Evolutionary conservation across 2,888 invertebrate genomes (phyloP).

Genomic region (Tricholauxania praeusta): DNA sequence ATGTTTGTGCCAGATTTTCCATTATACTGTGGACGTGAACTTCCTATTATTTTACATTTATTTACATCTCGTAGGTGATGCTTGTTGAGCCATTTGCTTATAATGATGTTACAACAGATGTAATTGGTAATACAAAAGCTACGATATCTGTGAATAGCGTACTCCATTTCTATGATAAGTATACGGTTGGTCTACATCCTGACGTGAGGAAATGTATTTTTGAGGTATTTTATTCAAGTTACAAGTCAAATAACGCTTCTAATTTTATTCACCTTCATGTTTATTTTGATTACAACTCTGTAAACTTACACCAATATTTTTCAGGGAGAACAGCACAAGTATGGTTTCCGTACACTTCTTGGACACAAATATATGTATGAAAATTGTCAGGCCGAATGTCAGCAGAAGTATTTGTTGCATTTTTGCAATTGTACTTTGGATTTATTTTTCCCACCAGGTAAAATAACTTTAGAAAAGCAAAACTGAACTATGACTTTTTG

Average conservation of each 20-base stretch:
- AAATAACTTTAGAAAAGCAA: not conserved
- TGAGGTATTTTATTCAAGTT: slow-evolving; percentile 45
- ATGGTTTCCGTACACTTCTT: slow-evolving; percentile 58
- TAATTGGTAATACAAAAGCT: slow-evolving; percentile 50
- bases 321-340: slow-evolving; percentile 49
- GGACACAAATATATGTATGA: slow-evolving; percentile 64
- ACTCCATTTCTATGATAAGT: slow-evolving; percentile 52
- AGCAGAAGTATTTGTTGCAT: slow-evolving; percentile 62
- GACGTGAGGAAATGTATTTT: slow-evolving; percentile 55
- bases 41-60: not conserved
- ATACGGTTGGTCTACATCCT: slow-evolving; percentile 49
- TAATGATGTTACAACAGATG: slow-evolving; percentile 48
- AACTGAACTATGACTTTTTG: too few relatives aligned
- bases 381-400: slow-evolving; percentile 66
- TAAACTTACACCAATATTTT: not conserved
- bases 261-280: too few relatives aligned
- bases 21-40: not conserved
- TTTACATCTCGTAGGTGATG: slow-evolving; percentile 45
- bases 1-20: not conserved
- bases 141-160: slow-evolving; percentile 52
- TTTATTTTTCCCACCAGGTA: slow-evolving; percentile 59
- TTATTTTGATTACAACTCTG: too few relatives aligned
- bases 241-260: too few relatives aligned
- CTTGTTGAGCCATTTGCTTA: slow-evolving; percentile 56
- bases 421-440: slow-evolving; percentile 67